Base-by-base conservation (phyloP, 2,113 vertebrate genomes). In the Oceanites oceanicus region DNA sequence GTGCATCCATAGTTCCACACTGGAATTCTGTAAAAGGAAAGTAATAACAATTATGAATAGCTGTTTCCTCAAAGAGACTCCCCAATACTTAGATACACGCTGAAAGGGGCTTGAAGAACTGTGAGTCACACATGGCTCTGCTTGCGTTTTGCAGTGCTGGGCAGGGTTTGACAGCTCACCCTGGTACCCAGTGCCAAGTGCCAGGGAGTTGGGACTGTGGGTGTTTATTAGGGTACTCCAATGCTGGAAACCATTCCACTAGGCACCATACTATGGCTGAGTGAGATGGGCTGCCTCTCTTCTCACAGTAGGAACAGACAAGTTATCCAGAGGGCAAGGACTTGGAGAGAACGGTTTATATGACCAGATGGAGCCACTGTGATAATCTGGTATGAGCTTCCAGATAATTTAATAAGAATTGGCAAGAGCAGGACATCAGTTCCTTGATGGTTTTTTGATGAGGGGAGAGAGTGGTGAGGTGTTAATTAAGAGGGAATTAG, bases 401-500 rank as follows among this genome's bases (percentile, higher is more conserved):
- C 61, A 92, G 87, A 87, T 68, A 79, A 78, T 85, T 82, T 78
- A 85, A 68, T 85, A 87, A 68, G 91, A 91, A 94, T 68, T 94
- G 95, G 86, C 88, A 94, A 77, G 38, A 70, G 26, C 15, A 63
- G 34, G 14, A 71, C 7, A 3, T 84, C 81, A 67, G 42, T 67
- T 90, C 55, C 38, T 83, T 76, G 45, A 42, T 19, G 13, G 0
- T 21, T 61, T 90, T 94, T 56, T 79, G 5, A 73, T 63, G 63
- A 65, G 15, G 15, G 12, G 7, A 89, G 55, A 77, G 38, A 82
- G 65, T 87, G 65, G 13, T 95, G 86, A 96, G 53, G 74, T 92
- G 83, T 84, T 93, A 93, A 94, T 93, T 92, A 68, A 63, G 86
- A 84, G 52, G 47, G 44, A 92, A 80, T 88, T 90, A 90, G 27